phyloP scores from a whole-genome alignment of 2,888 invertebrate genomes.

The Steromphala cineraria region DNA sequence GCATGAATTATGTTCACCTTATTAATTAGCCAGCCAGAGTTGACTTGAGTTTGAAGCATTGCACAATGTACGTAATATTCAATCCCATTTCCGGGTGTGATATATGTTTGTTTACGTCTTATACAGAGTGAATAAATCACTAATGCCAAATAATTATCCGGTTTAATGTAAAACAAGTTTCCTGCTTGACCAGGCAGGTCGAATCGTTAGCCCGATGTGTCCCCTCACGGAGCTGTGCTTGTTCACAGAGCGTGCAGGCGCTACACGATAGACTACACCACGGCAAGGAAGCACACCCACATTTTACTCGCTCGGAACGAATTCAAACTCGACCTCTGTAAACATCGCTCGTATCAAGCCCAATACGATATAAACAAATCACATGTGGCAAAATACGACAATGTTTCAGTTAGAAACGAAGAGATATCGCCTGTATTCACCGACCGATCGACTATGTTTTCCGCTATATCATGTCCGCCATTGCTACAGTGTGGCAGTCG shows the following conservation, averaged over 20 bases:
- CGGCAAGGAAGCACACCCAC: not conserved
- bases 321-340: not conserved
- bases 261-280: too few species aligned
- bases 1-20: too few species aligned
- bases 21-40: too few species aligned
- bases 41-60: too few species aligned
- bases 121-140: too few species aligned
- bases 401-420: constrained; percentile 1
- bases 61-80: not conserved
- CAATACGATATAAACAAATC: not conserved
- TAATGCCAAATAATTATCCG: too few species aligned
- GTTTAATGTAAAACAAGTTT: too few species aligned
- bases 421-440: not conserved
- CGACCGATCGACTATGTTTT: not conserved
- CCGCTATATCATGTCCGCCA: not conserved
- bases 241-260: too few species aligned
- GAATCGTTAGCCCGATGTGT: too few species aligned
- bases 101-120: not conserved
- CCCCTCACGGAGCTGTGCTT: too few species aligned
- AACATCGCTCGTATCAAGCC: not conserved
- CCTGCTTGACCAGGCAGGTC: too few species aligned
- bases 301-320: not conserved
- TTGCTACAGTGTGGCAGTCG: constrained; percentile 1
- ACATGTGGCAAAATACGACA: not conserved
- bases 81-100: constrained; percentile 4